These are phyloP conservation scores for Atopsyche davidsoni DNA, from an alignment of 1,140 invertebrate genomes.

Conservation along the genomic window DNA sequence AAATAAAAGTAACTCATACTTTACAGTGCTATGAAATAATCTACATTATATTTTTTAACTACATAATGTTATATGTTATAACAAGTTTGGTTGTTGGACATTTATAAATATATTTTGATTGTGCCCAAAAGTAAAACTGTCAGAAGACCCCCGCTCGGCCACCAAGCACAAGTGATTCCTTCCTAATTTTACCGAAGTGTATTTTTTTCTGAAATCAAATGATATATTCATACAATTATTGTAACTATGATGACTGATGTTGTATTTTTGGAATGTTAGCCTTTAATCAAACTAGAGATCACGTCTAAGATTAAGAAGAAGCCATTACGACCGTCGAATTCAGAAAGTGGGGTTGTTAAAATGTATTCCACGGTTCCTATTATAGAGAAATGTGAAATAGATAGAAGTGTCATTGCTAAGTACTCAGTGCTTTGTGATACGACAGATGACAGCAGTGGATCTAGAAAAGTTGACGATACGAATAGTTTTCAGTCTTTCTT, in stretches of 20 bases:
- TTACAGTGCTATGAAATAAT: no score
- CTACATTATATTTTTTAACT: background rate
- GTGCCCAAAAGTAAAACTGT: background rate
- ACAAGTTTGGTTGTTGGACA: background rate
- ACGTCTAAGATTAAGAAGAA: constrained; percentile 5
- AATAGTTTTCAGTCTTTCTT: no score
- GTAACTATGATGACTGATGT: constrained; percentile 27
- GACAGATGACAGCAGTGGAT: no score
- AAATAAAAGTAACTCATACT: no score
- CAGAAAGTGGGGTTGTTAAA: constrained; percentile 17
- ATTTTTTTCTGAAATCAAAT: constrained; percentile 18
- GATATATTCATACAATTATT: constrained; percentile 24
- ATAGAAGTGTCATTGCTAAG: no score
- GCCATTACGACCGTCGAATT: constrained; percentile 8
- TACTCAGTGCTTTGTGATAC: no score
- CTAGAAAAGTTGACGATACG: no score
- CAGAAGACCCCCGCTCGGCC: constrained; percentile 19
- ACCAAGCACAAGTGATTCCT: constrained; percentile 25
- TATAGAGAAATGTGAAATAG: constrained; percentile 21
- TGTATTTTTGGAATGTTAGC: constrained; percentile 31
- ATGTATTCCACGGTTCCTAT: constrained; percentile 28
- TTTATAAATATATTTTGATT: background rate
- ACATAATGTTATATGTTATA: background rate
- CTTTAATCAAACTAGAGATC: constrained; percentile 23
- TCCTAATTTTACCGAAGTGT: constrained; percentile 22